Base-by-base conservation (phyloP, 53 echinoderm and acorn worm genomes). In the Astropecten irregularis region DNA sequence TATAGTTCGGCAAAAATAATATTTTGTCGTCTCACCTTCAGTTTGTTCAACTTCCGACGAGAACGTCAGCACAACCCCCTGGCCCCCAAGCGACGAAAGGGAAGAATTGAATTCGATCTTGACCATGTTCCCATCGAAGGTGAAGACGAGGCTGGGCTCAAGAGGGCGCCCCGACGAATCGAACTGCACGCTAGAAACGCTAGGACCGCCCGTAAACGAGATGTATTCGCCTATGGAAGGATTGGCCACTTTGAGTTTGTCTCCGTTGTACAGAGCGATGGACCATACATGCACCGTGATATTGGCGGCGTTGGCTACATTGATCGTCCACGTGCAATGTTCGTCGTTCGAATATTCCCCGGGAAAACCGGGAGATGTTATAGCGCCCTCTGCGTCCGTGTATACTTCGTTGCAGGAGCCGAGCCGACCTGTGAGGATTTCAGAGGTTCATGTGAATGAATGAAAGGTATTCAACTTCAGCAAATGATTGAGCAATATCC, bases 291-390 rank as follows among this genome's bases (percentile, higher is more conserved):
- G 31, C 30, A 79, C 62, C 2, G 79, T 79, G 42, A 79, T 48
- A n/a, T 79, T 79, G 18, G 32, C 79, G 4, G 79, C 79, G 79
- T 48, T 31, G 30, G 47, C 39, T 4, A 79, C 79, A 10, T 27
- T 18, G 10, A 79, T 39, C 20, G 48, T 47, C 79, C 79, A 79
- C 49, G 62, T 62, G 79, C 79, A 79, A 6, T 79, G 63, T 21
- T 79, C 79, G 47, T 61, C 35, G n/a, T 30, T 40, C 0, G 47
- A 11, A 29, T 79, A 79, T 21, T 79, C 27, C 8, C 63, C 79
- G 30, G 79, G 79, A 27, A 79, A 79, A 16, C 79, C 63, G 10
- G 79, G 79, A 13, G 79, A 40, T 10, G 62, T 62, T 18, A 79
- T 8, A 13, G 63, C 63, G 63, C 79, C 79, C 79, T 62, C 79